Base-by-base conservation (phyloP, 2,113 vertebrate genomes). In the Brevimyrus niger region DNA sequence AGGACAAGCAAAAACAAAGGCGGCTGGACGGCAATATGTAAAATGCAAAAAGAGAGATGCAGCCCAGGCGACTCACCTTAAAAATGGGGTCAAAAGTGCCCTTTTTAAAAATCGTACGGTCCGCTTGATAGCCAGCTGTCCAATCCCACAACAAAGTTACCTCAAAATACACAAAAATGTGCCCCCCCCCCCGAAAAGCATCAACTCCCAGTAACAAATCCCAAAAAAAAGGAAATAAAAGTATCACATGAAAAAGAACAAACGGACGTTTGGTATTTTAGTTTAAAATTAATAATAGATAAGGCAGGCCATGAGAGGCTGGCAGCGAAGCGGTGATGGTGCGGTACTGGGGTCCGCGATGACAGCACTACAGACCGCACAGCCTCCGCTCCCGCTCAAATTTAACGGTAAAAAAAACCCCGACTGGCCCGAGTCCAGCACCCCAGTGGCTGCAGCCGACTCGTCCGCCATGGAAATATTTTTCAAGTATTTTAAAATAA, bases 381-480 rank as follows among this genome's bases (percentile, higher is more conserved):
- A 93, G 92, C 93, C 90, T 92, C 44, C 92, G 94, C 93, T 96
- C 95, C 95, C 96, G 96, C 96, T 97, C 95, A 96, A 97, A 96
- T 94, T 92, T 85, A 88, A 88, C 91, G 86, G 88, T 92, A 93
- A 94, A 94, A 95, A 92, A 92, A 53, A 19, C 92, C 92, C 38
- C 89, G 93, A 93, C 91, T 88, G 83, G 48, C 90, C 90, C 82
- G 90, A 89, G 90, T 90, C 90, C 17, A 15, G 0, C 4, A 23
- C 47, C 80, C 48, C 53, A 89, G 90, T 53, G 27, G 35, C 73
- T 50, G 21, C 61, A 87, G 55, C 89, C 19, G n/a, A 89, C 50
- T 91, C 91, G 44, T 38, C 90, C n/a, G 19, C 23, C 0, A 55
- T 7, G 48, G 46, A 86, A 23, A 44, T 83, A 87, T 88, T 92